Base-by-base conservation (phyloP, 2,888 invertebrate genomes). In the Dicyrtoma fusca region DNA sequence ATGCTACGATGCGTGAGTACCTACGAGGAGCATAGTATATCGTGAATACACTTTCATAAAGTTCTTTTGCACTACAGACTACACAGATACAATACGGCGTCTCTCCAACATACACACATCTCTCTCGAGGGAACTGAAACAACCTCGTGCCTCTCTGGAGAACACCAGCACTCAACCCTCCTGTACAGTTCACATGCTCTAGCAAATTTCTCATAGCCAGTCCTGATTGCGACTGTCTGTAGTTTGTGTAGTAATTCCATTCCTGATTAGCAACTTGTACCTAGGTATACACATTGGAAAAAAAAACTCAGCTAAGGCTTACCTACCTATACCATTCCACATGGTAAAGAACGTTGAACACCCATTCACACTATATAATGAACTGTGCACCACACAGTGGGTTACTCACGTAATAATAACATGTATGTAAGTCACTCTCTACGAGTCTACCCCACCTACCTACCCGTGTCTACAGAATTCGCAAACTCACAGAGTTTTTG, bases 141-240 rank as follows among this genome's bases (percentile, higher is more conserved):
- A 62, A 62, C 44, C 62, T 62, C 62, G 59, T 59, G 59, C 49
- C 49, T n/a, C 49, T 59, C 62, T 62, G 62, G 62, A 62, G 62
- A 62, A 61, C 42, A 62, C 21, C 44, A 62, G 21, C 62, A 44
- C 21, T 62, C 62, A 62, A 44, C 62, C 62, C 62, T 62, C 44
- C 62, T 62, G 21, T 21, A 62, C 62, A 62, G 62, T 62, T 62
- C 62, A 62, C 62, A 62, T 44, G 62, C 62, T 44, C 62, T 62
- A 1, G 62, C 62, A 8, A 62, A 62, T 44, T 62, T 62, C 62
- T 62, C 62, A 62, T 62, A 17, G 53, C 53, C 10, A 53, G 19
- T 53, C 62, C 44, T 44, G 21, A 44, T 62, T 62, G 44, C 21
- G 62, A 62, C 62, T 62, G 21, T 62, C 45, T 62, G 42, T 53